Base-by-base conservation (phyloP, 2,113 vertebrate genomes). In the Grammomys surdaster region DNA sequence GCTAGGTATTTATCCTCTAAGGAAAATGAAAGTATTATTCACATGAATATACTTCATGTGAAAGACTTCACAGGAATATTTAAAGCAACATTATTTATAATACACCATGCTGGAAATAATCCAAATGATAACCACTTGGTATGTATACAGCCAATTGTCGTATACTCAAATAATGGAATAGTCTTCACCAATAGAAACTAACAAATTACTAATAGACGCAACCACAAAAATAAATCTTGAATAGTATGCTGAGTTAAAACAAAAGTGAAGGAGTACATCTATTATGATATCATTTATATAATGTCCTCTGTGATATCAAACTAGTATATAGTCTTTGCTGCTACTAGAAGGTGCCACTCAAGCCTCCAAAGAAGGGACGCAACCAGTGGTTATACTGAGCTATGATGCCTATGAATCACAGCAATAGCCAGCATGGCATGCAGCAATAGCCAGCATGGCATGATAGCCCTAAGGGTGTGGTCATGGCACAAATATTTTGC, bases 21-120 rank as follows among this genome's bases (percentile, higher is more conserved):
- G 48, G 77, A 14, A 88, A 95, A 89, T 88, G 14, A 96, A 96
- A 88, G 36, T 5, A 63, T 19, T 19, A 7, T 48, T 87, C 75
- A 87, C 43, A 36, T 69, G 14, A 16, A 33, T 69, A 69, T 69
- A 16, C 31, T 69, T 69, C 67, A 69, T 69, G 31, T 69, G 31
- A 88, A 84, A 91, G 36, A 86, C 72, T 91, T 78, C 60, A 51
- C 19, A 3, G 82, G 46, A 89, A 70, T 78, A 96, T 84, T 80
- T 80, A 92, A 88, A 72, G 7, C 17, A 65, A n/a, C 12, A 65
- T 93, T 88, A 67, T 82, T 89, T 46, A 63, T 31, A 92, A 65
- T 26, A 56, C 7, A 6, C 63, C 40, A 92, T 73, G 58, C 19
- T 69, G 4, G 73, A 82, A 86, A 89, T 77, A 69, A 94, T 31